phyloP scores from a whole-genome alignment of 2,113 vertebrate genomes.

The Aegotheles bennettii region DNA sequence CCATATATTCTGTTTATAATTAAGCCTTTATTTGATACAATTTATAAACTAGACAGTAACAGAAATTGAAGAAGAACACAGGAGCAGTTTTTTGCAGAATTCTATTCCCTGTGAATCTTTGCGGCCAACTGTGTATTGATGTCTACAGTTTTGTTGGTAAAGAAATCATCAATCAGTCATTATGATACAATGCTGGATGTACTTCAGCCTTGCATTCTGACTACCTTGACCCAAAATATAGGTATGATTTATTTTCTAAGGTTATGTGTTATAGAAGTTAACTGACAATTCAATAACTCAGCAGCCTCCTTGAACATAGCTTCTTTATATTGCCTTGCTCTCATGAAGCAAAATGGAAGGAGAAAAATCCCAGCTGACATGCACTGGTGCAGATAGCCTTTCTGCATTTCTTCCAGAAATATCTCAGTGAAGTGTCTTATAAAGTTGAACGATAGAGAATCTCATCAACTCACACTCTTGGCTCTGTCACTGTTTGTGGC shows the following conservation, averaged over 20 bases:
- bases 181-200: not conserved
- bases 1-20: slow-evolving; percentile 10
- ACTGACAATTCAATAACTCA: slow-evolving; percentile 17
- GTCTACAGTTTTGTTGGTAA: not conserved
- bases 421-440: not conserved
- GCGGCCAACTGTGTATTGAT: not conserved
- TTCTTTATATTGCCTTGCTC: not conserved
- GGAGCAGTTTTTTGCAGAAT: not conserved
- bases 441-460: not conserved
- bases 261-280: not conserved
- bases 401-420: not conserved
- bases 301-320: not conserved
- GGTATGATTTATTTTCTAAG: slow-evolving; percentile 17
- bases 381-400: not conserved
- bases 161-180: not conserved
- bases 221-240: not conserved
- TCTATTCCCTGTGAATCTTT: not conserved
- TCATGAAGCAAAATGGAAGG: not conserved
- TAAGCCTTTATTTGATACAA: not conserved
- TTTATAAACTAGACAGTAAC: not conserved
- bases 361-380: not conserved
- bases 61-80: not conserved
- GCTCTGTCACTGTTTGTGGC: not conserved
- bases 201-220: not conserved
- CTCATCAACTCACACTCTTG: not conserved